A percentile compares a stretch with the other conserved stretches of the same genome.
These are phyloP conservation scores for Novumbra hubbsi DNA, from an alignment of 2,797 vertebrate species.

Conservation along the genomic window DNA sequence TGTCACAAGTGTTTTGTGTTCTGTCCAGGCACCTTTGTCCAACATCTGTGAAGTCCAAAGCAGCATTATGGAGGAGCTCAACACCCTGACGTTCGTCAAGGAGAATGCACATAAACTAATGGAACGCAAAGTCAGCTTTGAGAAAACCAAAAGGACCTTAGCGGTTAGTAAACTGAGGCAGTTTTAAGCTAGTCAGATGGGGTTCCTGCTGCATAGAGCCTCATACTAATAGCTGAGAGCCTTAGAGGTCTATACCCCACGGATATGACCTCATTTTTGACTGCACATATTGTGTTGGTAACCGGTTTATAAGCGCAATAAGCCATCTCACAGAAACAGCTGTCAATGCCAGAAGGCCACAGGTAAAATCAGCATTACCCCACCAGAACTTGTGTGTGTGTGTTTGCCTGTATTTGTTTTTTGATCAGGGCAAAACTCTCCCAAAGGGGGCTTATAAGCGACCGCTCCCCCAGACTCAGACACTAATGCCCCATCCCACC, in stretches of 20 bases:
- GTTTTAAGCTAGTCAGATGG: background rate
- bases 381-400: background rate
- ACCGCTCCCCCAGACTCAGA: background rate
- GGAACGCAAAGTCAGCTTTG: slow-evolving; percentile 94
- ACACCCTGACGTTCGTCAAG: slow-evolving; percentile 86
- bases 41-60: slow-evolving; percentile 86
- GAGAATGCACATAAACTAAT: slow-evolving; percentile 86
- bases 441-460: slow-evolving; percentile 27
- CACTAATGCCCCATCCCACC: background rate
- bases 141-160: slow-evolving; percentile 78
- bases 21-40: slow-evolving; percentile 75
- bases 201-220: background rate
- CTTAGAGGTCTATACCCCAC: too few species aligned
- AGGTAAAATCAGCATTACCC: background rate
- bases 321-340: background rate
- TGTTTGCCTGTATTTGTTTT: background rate
- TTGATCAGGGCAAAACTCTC: background rate
- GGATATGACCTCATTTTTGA: too few species aligned
- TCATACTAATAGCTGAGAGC: background rate
- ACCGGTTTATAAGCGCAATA: background rate
- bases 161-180: slow-evolving; percentile 45
- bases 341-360: background rate
- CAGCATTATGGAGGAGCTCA: slow-evolving; percentile 88
- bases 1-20: background rate
- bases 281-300: background rate